Conservation (phyloP, 2,113 vertebrate genomes). For the Poecile atricapillus region DNA sequence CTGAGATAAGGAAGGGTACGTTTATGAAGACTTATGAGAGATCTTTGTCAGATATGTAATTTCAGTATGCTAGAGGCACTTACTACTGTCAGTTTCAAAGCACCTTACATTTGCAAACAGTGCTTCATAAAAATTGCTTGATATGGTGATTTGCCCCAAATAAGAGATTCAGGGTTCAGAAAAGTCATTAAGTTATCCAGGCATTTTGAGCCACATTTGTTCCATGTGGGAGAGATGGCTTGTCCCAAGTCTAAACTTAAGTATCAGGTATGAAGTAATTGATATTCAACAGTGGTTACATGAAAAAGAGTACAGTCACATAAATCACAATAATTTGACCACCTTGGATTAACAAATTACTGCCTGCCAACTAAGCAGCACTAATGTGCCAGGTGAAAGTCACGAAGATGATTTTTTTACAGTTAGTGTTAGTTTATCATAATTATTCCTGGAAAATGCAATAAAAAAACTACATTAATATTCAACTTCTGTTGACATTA, state of each 20-base stretch:
- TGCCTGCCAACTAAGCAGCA: neutral
- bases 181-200: neutral
- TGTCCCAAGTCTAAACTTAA: neutral
- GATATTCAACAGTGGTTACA: neutral
- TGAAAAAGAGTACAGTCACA: neutral
- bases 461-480: neutral
- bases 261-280: neutral
- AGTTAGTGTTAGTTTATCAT: neutral
- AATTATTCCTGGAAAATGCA: neutral
- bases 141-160: neutral
- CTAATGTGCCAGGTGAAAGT: neutral
- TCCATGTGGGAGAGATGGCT: neutral
- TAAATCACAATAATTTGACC: constrained; percentile 7
- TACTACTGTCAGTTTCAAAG: neutral
- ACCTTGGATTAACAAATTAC: neutral
- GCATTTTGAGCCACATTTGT: neutral
- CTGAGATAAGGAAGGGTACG: neutral
- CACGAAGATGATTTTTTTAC: neutral
- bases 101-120: neutral
- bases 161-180: neutral
- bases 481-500: neutral
- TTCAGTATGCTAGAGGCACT: neutral
- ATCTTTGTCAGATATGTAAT: neutral
- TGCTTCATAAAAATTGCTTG: neutral
- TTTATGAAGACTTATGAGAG: neutral